Percentiles rank a stretch among this genome's conserved stretches.
Conservation (phyloP, 2,113 vertebrate species). For the Benitochromis conjunctus region DNA sequence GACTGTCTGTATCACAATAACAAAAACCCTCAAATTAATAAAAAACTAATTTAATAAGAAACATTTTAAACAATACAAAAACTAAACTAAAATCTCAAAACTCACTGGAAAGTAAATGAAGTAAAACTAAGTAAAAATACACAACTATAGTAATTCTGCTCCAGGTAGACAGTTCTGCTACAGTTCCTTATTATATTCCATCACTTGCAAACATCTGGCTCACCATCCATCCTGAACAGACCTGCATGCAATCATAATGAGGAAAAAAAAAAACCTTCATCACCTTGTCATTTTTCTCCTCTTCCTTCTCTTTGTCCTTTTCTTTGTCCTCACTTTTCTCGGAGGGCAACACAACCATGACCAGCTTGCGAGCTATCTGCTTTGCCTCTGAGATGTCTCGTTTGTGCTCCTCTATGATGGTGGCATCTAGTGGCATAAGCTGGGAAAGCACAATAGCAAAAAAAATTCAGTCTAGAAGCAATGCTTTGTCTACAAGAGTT, state of each 20-base stretch:
- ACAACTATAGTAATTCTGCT: background rate
- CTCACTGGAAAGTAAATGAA: background rate
- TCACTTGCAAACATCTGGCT: background rate
- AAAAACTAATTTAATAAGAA: background rate
- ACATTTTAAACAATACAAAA: background rate
- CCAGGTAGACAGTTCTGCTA: background rate
- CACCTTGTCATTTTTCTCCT: constrained; percentile 70
- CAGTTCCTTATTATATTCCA: background rate
- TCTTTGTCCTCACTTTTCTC: constrained; percentile 69
- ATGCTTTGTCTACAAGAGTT: background rate
- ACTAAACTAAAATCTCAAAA: background rate
- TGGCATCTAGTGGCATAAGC: constrained; percentile 88
- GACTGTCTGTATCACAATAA: background rate
- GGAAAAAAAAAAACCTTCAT: background rate
- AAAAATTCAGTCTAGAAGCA: background rate
- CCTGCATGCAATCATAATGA: background rate
- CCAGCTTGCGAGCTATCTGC: constrained; percentile 93
- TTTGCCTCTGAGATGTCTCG: constrained; percentile 91
- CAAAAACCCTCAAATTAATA: background rate
- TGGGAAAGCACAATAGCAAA: constrained; percentile 52
- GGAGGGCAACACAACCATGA: constrained; percentile 92
- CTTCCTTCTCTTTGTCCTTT: constrained; percentile 70
- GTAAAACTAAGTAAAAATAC: background rate
- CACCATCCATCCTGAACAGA: background rate
- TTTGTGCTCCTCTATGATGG: constrained; percentile 92